Base-by-base conservation (phyloP, 2,113 vertebrate species). In the Malaclemys terrapin region DNA sequence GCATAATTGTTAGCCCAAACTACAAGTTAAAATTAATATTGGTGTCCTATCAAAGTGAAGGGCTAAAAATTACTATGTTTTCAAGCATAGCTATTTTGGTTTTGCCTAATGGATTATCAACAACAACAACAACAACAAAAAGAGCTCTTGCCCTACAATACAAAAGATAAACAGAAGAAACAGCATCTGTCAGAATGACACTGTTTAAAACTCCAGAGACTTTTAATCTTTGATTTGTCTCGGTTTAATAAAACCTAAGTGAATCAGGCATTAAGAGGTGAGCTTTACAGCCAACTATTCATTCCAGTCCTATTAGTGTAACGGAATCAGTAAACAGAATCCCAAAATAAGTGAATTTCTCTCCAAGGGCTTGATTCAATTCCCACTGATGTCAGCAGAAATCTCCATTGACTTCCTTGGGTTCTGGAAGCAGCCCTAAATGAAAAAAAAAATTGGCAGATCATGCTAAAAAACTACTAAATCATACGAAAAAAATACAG, bases 41-140 rank as follows among this genome's bases (percentile, higher is more conserved):
- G 96, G 92, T 95, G 88, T 95, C 85, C 57, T 82, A 96, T 96
- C 89, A 95, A 92, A 97, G 90, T 29, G 25, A 94, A 95, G n/a
- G n/a, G 81, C 35, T 19, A 69, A 69, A 69, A 19, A 69, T 69
- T 69, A 10, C 17, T 93, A 86, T 90, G 81, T 90, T 84, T 91
- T 38, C 78, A 93, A 83, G 65, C 92, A 82, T 6, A 92, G 75
- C 80, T 95, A 69, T 88, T 96, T 95, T 89, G 84, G 65, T 65
- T 95, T 88, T 88, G 52, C 75, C 87, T 92, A 84, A 76, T 82
- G 54, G 31, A 85, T 93, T 94, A 93, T 96, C 62, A 95, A 45
- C 45, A 45, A 45, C 45, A 45, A 45, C 42, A 45, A 45, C 45
- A 81, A 94, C 92, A 45, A 92, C 94, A 12, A 25, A n/a, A 84